Evolutionary conservation across 2,113 vertebrate genomes (phyloP), one percentile per base, ranked within the genome.

Genomic region (Lichenostomus cassidix): DNA sequence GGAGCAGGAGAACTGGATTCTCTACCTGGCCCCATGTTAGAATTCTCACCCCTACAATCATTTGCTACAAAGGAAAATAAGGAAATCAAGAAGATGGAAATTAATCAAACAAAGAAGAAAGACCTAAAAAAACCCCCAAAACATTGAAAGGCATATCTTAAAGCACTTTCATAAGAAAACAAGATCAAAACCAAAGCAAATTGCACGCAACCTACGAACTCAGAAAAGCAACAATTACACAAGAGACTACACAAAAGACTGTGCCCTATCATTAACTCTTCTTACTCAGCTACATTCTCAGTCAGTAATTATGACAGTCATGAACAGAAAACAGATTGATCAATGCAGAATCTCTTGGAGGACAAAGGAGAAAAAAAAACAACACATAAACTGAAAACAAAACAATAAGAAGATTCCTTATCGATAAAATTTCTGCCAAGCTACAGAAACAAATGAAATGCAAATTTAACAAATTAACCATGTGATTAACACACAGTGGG

Each of bases 401-500:
- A 94, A 86, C 33, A 56, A 47, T 62, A 86, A 71, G 67, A 83
- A 88, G 76, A 29, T 2, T 53, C 33, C 63, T 97, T 97, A 97
- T 97, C 92, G 93, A 98, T 97, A 97, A 94, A 75, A 82, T 79
- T 95, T 96, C 88, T 90, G 41, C 87, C 73, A 93, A 91, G 85
- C 52, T 83, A 52, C 60, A 70, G 87, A 95, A 96, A 96, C 29
- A 91, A 97, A 96, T 90, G 95, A 95, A 97, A 96, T 91, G 86
- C 74, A 97, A 96, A 97, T 97, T 95, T 96, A 96, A 97, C 95
- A 97, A 97, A 96, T 97, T 96, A 97, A 90, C 82, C 90, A 81
- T 90, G 92, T 96, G 97, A 97, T 97, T 96, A 92, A 94, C 13
- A 79, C 95, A 88, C 90, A 79, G 96, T 95, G 60, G 95, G 96